phyloP scores from a whole-genome alignment of 23 tunicate genomes.

The Corella eumyota region DNA sequence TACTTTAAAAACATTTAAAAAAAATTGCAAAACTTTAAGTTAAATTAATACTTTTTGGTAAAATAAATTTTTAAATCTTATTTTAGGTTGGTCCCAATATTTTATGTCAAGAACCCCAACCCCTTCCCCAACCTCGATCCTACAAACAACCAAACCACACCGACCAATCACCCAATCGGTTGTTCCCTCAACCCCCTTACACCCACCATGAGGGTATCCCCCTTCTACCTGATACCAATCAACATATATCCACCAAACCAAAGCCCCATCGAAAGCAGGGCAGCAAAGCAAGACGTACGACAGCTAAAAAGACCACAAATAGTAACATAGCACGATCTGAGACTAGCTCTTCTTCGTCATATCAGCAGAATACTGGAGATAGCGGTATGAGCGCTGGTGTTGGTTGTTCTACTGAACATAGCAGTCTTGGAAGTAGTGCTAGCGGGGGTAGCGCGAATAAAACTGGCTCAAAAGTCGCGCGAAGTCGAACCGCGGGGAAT shows the following conservation, averaged over 20 bases:
- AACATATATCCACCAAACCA: slow-evolving; percentile 2
- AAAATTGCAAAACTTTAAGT: too few relatives aligned
- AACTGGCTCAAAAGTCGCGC: background rate
- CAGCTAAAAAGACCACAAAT: slow-evolving; percentile 3
- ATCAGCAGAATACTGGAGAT: slow-evolving; percentile 79
- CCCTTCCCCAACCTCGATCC: too few relatives aligned
- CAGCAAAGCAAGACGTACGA: slow-evolving; percentile 8
- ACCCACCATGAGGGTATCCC: too few relatives aligned
- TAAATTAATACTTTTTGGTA: too few relatives aligned
- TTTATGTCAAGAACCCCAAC: too few relatives aligned
- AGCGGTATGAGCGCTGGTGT: slow-evolving; percentile 95
- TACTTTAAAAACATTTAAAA: too few relatives aligned
- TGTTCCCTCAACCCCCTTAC: too few relatives aligned
- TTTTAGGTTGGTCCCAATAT: slow-evolving; percentile 19
- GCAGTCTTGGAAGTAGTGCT: slow-evolving; percentile 62
- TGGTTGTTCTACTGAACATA: slow-evolving; percentile 65
- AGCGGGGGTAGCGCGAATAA: slow-evolving; percentile 14
- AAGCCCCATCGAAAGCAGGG: background rate
- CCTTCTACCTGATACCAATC: too few relatives aligned
- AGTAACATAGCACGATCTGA: slow-evolving; percentile 29
- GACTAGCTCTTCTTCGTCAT: slow-evolving; percentile 54
- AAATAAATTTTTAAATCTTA: background rate
- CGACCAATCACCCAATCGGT: too few relatives aligned
- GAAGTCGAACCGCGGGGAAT: slow-evolving; percentile 49
- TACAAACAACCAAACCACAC: too few relatives aligned